phyloP scores from a whole-genome alignment of 2,888 invertebrate species.

The Xylota sylvarum region DNA sequence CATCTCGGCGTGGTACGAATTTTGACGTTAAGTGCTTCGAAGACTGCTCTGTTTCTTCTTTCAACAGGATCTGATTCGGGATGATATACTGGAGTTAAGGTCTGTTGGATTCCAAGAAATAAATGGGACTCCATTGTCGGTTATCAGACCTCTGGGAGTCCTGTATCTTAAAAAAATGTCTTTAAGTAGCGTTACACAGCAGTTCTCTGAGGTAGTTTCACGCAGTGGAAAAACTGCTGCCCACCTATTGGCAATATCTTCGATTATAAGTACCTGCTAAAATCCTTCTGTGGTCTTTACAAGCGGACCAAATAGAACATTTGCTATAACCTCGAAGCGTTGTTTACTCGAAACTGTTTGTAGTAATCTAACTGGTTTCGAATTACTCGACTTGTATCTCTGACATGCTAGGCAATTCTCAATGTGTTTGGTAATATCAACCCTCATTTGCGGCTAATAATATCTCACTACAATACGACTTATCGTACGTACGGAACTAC shows the following conservation, averaged over 20 bases:
- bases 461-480: conserved; percentile 54
- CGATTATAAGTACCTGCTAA: conserved; percentile 79
- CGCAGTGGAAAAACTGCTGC: conserved; percentile 80
- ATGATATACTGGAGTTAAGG: conserved; percentile 73
- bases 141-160: conserved; percentile 79
- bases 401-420: conserved; percentile 63
- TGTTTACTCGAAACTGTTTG: conserved; percentile 69
- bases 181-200: no score
- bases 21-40: no score
- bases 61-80: conserved; percentile 74
- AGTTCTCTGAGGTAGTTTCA: conserved; percentile 79
- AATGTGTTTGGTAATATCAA: neutral
- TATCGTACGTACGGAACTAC: no score
- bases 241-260: no score
- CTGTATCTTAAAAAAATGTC: conserved; percentile 81
- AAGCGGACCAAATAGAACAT: conserved; percentile 73
- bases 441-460: conserved; percentile 69
- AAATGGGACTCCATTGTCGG: conserved; percentile 81
- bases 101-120: conserved; percentile 66
- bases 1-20: no score
- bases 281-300: conserved; percentile 57
- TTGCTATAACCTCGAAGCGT: conserved; percentile 70
- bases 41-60: conserved; percentile 56
- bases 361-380: conserved; percentile 73
- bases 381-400: conserved; percentile 63